These are phyloP conservation scores for Acomys russatus DNA, from an alignment of 2,797 vertebrate genomes.

Conservation along the genomic window DNA sequence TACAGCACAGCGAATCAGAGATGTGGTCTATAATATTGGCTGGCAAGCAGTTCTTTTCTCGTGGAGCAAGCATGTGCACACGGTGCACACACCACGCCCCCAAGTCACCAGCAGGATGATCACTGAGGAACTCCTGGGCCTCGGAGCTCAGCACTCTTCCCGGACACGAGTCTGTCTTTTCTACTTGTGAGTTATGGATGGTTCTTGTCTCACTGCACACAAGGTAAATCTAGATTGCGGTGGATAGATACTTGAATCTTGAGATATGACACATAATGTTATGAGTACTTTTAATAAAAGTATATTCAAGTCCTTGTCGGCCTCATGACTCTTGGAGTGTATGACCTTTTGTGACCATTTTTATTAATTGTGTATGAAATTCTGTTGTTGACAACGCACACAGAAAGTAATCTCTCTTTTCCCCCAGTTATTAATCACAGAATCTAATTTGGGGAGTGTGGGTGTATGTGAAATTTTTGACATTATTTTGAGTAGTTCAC, in stretches of 20 bases:
- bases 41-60: background rate
- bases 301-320: slow-evolving; percentile 32
- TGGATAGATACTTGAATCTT: slow-evolving; percentile 33
- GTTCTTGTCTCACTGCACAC: background rate
- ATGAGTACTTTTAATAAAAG: slow-evolving; percentile 66
- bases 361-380: slow-evolving; percentile 53
- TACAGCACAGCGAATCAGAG: background rate
- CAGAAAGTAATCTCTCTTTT: slow-evolving; percentile 57
- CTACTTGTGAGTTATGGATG: background rate
- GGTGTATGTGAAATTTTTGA: slow-evolving; percentile 30
- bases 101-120: slow-evolving; percentile 12
- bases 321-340: slow-evolving; percentile 61
- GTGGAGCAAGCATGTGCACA: background rate
- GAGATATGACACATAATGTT: slow-evolving; percentile 41
- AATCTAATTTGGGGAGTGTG: slow-evolving; percentile 26
- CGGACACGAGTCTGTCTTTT: slow-evolving; percentile 11
- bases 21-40: background rate
- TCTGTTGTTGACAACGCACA: slow-evolving; percentile 39
- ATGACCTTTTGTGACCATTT: slow-evolving; percentile 65
- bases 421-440: slow-evolving; percentile 38
- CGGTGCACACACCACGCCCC: background rate
- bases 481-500: slow-evolving; percentile 33
- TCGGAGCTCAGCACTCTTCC: slow-evolving; percentile 11
- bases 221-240: background rate
- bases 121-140: background rate